phyloP scores from a whole-genome alignment of 2,888 invertebrate genomes.

The Ametastegia equiseti region DNA sequence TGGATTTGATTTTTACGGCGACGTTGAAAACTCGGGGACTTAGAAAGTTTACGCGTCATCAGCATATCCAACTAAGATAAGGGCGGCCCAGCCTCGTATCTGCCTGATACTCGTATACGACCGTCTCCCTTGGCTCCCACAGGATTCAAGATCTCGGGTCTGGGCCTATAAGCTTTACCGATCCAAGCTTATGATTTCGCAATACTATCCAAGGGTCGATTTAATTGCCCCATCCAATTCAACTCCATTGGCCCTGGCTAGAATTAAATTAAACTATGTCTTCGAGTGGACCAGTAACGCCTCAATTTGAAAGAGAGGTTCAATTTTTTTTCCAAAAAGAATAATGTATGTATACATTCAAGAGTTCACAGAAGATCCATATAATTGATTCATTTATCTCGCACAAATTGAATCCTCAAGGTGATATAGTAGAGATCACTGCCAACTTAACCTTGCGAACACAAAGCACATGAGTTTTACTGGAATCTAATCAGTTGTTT shows the following conservation, averaged over 20 bases:
- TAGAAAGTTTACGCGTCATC: conserved; percentile 47
- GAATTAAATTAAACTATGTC: neutral
- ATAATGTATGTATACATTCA: no score
- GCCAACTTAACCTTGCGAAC: no score
- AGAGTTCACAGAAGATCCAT: no score
- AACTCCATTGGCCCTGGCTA: neutral
- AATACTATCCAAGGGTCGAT: neutral
- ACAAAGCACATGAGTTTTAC: no score
- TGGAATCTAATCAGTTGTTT: no score
- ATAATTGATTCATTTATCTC: no score
- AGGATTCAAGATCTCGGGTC: conserved; percentile 16
- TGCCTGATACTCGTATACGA: conserved; percentile 3
- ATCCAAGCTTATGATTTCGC: conserved; percentile 17
- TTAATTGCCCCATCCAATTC: neutral
- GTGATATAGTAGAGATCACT: no score
- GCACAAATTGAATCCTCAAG: no score
- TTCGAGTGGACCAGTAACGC: no score
- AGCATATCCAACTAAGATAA: conserved; percentile 47
- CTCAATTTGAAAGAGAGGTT: no score
- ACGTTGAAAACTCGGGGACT: conserved; percentile 31
- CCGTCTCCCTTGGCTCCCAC: neutral
- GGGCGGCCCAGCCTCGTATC: conserved; percentile 7
- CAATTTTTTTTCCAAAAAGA: no score
- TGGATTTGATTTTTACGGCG: conserved; percentile 46
- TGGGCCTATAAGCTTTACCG: neutral